Conservation (phyloP, 2,113 vertebrate genomes). For the Crocuta crocuta region DNA sequence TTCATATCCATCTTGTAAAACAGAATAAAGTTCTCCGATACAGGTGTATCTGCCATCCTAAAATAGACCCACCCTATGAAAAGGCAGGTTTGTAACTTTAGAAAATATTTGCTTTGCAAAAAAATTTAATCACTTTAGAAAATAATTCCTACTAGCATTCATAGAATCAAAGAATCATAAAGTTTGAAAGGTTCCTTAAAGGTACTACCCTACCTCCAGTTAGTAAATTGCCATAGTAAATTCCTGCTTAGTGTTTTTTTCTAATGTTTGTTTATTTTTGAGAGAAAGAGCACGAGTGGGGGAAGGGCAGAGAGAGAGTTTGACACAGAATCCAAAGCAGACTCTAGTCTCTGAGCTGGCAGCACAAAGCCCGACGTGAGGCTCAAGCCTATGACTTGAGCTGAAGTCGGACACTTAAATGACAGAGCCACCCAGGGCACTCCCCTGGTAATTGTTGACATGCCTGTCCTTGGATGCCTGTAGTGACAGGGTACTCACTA, state of each 20-base stretch:
- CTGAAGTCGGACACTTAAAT: too few species aligned
- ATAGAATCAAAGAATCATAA: background rate
- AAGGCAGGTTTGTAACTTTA: constrained; percentile 30
- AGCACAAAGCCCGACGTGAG: too few species aligned
- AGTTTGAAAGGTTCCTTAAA: background rate
- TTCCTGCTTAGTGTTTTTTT: background rate
- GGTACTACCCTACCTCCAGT: background rate
- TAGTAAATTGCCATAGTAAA: background rate
- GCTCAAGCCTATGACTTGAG: too few species aligned
- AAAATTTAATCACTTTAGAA: background rate
- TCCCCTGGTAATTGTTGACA: background rate
- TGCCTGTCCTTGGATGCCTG: background rate
- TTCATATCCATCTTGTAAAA: constrained; percentile 6
- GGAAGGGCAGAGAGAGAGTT: too few species aligned
- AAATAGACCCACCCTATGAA: background rate
- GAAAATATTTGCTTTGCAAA: background rate
- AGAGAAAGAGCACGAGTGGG: too few species aligned
- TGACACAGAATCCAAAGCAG: too few species aligned
- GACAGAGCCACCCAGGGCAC: too few species aligned
- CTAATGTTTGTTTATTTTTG: too few species aligned
- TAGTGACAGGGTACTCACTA: background rate
- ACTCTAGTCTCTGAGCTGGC: too few species aligned
- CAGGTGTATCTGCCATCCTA: background rate
- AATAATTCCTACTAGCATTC: background rate
- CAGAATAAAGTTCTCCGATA: background rate